Percentiles rank a stretch among this genome's conserved stretches.
These are phyloP conservation scores for Bradypus variegatus DNA, from an alignment of 2,797 vertebrate genomes.

Conservation along the genomic window DNA sequence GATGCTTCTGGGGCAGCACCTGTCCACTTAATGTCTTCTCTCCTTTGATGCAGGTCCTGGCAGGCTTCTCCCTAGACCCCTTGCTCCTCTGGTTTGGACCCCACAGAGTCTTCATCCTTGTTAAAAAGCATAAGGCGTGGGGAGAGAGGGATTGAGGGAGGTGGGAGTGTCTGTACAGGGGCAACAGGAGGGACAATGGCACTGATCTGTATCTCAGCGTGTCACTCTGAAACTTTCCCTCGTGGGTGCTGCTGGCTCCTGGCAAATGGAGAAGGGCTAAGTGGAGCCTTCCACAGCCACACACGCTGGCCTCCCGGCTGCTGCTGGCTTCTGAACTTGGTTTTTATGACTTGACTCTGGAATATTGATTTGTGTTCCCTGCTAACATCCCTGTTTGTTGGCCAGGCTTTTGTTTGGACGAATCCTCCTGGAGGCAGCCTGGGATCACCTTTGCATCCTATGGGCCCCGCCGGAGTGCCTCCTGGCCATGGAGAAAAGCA, in stretches of 20 bases:
- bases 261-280: neutral
- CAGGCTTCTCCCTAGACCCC: neutral
- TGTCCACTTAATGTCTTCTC: neutral
- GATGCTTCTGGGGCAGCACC: neutral
- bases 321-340: neutral
- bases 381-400: neutral
- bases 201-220: neutral
- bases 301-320: neutral
- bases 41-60: neutral
- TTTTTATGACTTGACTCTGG: neutral
- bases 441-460: conserved; percentile 8
- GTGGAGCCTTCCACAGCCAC: neutral
- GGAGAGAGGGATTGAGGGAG: neutral
- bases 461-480: neutral
- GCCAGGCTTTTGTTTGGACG: neutral
- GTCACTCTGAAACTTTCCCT: neutral
- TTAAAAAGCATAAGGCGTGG: neutral
- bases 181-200: neutral
- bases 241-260: rapidly evolving
- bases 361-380: neutral
- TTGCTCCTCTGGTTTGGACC: neutral
- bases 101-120: neutral
- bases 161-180: neutral
- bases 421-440: neutral
- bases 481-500: conserved; percentile 8